Conservation (phyloP, 2,888 invertebrate species). For the Zeuzera pyrina region DNA sequence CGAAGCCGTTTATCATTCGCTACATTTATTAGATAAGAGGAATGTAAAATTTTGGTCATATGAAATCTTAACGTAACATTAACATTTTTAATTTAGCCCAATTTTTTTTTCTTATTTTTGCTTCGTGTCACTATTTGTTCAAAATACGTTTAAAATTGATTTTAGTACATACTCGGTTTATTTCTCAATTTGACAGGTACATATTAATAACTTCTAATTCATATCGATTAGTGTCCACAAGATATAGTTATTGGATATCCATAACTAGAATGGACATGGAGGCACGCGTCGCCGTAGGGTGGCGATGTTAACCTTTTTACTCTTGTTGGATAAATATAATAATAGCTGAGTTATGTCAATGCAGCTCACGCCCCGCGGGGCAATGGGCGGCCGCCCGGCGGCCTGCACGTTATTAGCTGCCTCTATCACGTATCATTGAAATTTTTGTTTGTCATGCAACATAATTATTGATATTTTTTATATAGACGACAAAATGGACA, state of each 20-base stretch:
- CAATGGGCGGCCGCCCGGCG: constrained; percentile 24
- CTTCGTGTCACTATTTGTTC: too few species aligned
- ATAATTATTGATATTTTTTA: constrained; percentile 43
- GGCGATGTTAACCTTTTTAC: constrained; percentile 42
- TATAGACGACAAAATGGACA: constrained; percentile 20
- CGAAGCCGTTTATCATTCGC: constrained; percentile 15
- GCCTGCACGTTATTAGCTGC: constrained; percentile 38
- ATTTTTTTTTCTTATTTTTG: too few species aligned
- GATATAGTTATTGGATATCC: too few species aligned
- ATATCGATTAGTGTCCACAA: too few species aligned
- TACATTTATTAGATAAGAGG: constrained; percentile 14
- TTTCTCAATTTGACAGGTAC: too few species aligned
- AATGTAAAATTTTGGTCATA: constrained; percentile 16
- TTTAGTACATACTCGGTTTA: too few species aligned
- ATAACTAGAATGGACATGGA: constrained; percentile 37
- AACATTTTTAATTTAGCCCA: too few species aligned
- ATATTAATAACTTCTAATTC: too few species aligned
- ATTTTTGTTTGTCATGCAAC: constrained; percentile 60
- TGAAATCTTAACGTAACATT: too few species aligned
- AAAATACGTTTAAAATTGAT: too few species aligned
- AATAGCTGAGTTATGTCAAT: constrained; percentile 58
- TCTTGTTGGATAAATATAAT: constrained; percentile 57
- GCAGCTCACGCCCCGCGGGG: constrained; percentile 34
- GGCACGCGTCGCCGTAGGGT: constrained; percentile 65
- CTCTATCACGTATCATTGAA: constrained; percentile 46